Base-by-base conservation (phyloP, 2,797 vertebrate species). In the Galago senegalensis region DNA sequence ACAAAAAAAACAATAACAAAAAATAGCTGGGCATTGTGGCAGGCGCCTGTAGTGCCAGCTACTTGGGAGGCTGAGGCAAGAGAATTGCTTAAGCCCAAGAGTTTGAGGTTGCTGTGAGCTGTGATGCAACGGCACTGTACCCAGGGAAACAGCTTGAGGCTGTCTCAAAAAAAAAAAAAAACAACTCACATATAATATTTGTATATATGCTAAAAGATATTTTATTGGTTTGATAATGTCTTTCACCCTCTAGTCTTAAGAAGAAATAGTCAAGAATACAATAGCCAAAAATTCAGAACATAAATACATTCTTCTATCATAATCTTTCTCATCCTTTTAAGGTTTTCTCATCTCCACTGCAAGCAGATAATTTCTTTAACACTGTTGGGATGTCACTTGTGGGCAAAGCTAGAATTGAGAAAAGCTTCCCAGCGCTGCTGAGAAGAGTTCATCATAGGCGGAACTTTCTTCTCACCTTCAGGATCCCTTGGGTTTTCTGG, bases 401-500 rank as follows among this genome's bases (percentile, higher is more conserved):
- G 70, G 79, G 37, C 67, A 95, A 82, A 95, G 12, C 27, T 46
- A 31, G 34, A 40, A 43, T 76, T 76, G 58, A 25, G 67, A 69
- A 65, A 89, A 65, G 60, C 3, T 11, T 23, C 56, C 58, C 25
- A 2, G 9, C 56, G 84, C 49, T 76, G 49, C 80, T n/a, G 18
- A 56, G 67, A 94, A 80, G 25, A 79, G 56, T 34, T 49, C 58
- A 61, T 75, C 49, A 60, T 25, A 67, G 56, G 23, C 6, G 20
- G 17, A 96, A 77, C 18, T 60, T 79, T 85, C 49, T 89, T 94
- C 81, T 94, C 91, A 97, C 79, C 56, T 82, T 34, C 86, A 87
- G 34, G 53, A 43, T 27, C 31, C 87, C 10, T 89, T 97, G 3
- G 91, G 63, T 56, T 97, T 97, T 91, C 92, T 94, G 49, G 96